Base-by-base conservation (phyloP, 2,113 vertebrate genomes). In the Cynoglossus semilaevis region DNA sequence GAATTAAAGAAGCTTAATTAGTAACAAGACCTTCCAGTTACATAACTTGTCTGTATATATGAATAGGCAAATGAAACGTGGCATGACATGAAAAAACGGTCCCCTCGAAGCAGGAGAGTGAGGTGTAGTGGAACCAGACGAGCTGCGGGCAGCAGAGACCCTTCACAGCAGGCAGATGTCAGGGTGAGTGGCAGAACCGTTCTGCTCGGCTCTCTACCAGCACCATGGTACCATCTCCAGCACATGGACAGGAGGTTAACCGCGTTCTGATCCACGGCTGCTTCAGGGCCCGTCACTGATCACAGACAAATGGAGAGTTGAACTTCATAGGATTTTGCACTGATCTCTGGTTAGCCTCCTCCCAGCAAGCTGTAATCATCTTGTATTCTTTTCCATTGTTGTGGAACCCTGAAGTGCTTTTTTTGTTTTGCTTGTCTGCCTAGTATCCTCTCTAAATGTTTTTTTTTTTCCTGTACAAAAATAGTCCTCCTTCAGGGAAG, bases 241-340 rank as follows among this genome's bases (percentile, higher is more conserved):
- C 60, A 52, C 38, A 8, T 34, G 74, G 77, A 79, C 73, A 79
- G 71, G 43, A 73, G 73, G 75, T 85, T 72, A 84, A 85, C 67
- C 53, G 77, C 46, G 79, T 82, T 79, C 77, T 68, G 49, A 75
- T 58, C 65, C 34, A 43, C 17, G n/a, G 37, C 52, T 67, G 52
- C 65, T 63, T 46, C 49, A 51, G 58, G 56, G 41, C 52, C 55
- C 18, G 8, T 56, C 43, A 22, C 43, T 17, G 52, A 50, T 48
- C 42, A 42, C 36, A 61, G 22, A 51, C 49, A 13, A 41, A 44
- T 15, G 19, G 48, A 6, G 43, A 45, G 44, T 22, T 35, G 35
- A 67, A 51, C 14, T 29, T 57, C 15, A 36, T 46, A 61, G n/a
- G 34, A 38, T 45, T 51, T 69, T 38, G 8, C 22, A 55, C 8